A percentile compares a stretch with the other conserved stretches of the same genome.
phyloP scores from a whole-genome alignment of 2,888 invertebrate species.

The Sarcophaga subvicina region DNA sequence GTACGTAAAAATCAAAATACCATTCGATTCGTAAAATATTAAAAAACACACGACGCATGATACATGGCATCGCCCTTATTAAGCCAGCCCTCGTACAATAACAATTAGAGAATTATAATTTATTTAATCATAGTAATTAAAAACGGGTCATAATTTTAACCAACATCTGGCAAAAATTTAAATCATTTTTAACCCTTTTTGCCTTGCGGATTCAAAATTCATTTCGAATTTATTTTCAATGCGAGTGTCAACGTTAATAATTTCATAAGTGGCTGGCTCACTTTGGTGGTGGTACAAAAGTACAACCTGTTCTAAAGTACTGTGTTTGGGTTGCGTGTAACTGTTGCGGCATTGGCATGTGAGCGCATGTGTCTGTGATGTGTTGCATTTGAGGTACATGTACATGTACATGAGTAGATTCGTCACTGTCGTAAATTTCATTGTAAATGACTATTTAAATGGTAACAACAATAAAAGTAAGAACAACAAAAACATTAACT shows the following conservation, averaged over 20 bases:
- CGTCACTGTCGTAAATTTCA: conserved; percentile 70
- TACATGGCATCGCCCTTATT: no score
- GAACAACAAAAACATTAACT: conserved; percentile 29
- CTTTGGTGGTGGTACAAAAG: neutral
- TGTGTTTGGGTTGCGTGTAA: neutral
- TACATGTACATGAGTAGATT: conserved; percentile 40
- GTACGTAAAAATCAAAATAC: no score
- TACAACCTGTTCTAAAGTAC: conserved; percentile 46
- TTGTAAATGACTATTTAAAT: conserved; percentile 70
- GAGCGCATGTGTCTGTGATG: neutral
- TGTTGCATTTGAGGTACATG: neutral
- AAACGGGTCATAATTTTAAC: conserved; percentile 61
- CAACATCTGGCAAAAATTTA: conserved; percentile 59
- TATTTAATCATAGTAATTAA: conserved; percentile 61
- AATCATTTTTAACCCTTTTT: conserved; percentile 59
- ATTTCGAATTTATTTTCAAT: neutral
- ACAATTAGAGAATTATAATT: conserved; percentile 1
- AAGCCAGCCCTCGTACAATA: neutral
- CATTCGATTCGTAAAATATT: no score
- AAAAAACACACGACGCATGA: no score
- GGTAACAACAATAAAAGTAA: conserved; percentile 38
- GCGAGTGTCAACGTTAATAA: neutral
- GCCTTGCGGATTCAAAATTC: neutral
- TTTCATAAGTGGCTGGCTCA: neutral
- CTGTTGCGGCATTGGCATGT: neutral